Percentiles rank a stretch among this genome's conserved stretches.
phyloP scores from a whole-genome alignment of 2,113 vertebrate genomes.

The Pelvicachromis taeniatus region DNA sequence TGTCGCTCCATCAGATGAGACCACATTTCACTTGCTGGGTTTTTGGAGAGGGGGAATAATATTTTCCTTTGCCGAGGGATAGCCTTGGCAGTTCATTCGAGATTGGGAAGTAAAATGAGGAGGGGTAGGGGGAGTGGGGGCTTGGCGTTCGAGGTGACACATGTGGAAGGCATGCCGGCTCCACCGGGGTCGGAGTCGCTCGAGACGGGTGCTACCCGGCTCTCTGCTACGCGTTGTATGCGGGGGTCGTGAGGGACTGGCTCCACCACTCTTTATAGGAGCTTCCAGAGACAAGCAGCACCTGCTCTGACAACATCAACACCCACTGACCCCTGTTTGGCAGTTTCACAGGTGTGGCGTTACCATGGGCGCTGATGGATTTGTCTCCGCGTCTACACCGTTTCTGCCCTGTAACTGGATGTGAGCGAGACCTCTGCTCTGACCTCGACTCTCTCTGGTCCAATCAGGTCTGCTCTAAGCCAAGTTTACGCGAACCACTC shows the following conservation, averaged over 20 bases:
- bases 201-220: constrained; percentile 22
- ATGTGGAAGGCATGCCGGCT: constrained; percentile 64
- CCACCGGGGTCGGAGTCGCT: constrained; percentile 28
- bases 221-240: constrained; percentile 24
- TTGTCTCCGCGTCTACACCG: constrained; percentile 25
- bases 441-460: constrained; percentile 4
- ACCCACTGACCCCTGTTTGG: constrained; percentile 61
- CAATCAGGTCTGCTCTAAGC: not conserved
- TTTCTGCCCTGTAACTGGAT: constrained; percentile 35
- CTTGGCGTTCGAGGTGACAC: constrained; percentile 49
- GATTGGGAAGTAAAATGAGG: constrained; percentile 22
- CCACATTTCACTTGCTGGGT: constrained; percentile 59
- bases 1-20: constrained; percentile 78
- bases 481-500: constrained; percentile 18
- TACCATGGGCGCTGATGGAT: constrained; percentile 50
- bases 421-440: constrained; percentile 11
- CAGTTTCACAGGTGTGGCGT: constrained; percentile 65
- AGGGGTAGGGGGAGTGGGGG: not conserved
- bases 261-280: constrained; percentile 59
- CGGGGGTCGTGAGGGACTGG: constrained; percentile 47
- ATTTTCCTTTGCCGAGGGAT: constrained; percentile 67
- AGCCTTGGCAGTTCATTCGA: constrained; percentile 49
- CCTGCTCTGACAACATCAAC: constrained; percentile 68
- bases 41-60: constrained; percentile 59
- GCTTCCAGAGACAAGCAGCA: constrained; percentile 59